phyloP scores from a whole-genome alignment of 2,113 vertebrate genomes.

The Amphilophus citrinellus region DNA sequence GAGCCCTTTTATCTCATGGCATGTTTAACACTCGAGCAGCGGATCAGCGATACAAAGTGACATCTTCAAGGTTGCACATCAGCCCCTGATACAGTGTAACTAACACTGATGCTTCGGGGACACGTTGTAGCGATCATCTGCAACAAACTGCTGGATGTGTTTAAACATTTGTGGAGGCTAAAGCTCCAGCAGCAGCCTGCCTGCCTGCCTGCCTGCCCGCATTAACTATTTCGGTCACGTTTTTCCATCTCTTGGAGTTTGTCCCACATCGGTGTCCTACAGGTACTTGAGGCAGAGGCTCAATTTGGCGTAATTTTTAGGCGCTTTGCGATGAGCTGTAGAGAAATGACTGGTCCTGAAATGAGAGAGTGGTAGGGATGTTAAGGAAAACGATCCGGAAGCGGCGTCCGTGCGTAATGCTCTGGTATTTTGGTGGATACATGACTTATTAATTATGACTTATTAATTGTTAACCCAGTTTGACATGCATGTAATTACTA shows the following conservation, averaged over 20 bases:
- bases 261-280: constrained; percentile 55
- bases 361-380: not conserved
- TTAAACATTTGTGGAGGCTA: constrained; percentile 12
- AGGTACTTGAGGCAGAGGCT: constrained; percentile 42
- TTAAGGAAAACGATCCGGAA: not conserved
- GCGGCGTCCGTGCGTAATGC: constrained; percentile 25
- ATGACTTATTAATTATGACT: constrained; percentile 40
- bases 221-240: constrained; percentile 61
- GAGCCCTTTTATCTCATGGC: constrained; percentile 3
- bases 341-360: not conserved
- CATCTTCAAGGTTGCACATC: constrained; percentile 30
- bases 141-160: not conserved
- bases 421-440: not conserved
- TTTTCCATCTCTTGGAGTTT: constrained; percentile 54
- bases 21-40: constrained; percentile 15
- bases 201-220: not conserved
- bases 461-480: constrained; percentile 8
- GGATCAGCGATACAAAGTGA: constrained; percentile 14
- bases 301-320: constrained; percentile 29
- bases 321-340: constrained; percentile 10
- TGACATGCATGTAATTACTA: constrained; percentile 4
- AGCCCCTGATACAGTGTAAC: not conserved
- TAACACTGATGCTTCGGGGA: not conserved
- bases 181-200: not conserved
- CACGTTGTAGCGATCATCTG: not conserved